These are phyloP conservation scores for Dissostichus mawsoni DNA, from an alignment of 2,113 vertebrate species.

Conservation along the genomic window DNA sequence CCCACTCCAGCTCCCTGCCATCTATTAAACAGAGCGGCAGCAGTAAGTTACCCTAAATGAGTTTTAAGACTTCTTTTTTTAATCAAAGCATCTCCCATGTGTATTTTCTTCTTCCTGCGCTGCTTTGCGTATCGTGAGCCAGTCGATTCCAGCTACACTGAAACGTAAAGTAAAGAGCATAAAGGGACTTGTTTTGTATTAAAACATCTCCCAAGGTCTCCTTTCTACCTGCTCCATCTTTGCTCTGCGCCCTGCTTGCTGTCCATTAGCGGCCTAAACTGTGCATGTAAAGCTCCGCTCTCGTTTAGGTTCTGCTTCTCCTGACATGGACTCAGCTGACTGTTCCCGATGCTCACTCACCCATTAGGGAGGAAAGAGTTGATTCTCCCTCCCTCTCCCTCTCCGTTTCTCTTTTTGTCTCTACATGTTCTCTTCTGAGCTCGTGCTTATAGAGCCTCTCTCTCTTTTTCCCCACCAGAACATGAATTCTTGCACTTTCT, in stretches of 20 bases:
- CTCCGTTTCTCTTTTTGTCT: constrained; percentile 56
- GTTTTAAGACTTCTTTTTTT: constrained; percentile 56
- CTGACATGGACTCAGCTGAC: constrained; percentile 70
- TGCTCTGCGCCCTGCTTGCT: constrained; percentile 20
- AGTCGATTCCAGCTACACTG: constrained; percentile 14
- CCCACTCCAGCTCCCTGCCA: constrained; percentile 13
- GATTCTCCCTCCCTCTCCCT: constrained; percentile 17
- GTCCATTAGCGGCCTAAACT: constrained; percentile 58
- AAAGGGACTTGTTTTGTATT: constrained; percentile 4
- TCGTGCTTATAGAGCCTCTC: constrained; percentile 19
- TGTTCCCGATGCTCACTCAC: constrained; percentile 74
- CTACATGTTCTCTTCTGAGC: constrained; percentile 52
- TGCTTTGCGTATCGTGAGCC: constrained; percentile 40
- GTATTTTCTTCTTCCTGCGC: constrained; percentile 48
- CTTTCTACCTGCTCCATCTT: constrained; percentile 4
- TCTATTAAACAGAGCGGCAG: constrained; percentile 54
- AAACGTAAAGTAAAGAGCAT: constrained; percentile 27
- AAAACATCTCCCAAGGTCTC: constrained; percentile 33
- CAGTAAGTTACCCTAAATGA: constrained; percentile 58
- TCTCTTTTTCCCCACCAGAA: neutral
- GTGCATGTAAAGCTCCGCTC: constrained; percentile 56
- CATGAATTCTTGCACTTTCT: constrained; percentile 46
- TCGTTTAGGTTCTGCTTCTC: constrained; percentile 53
- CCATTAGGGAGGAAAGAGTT: constrained; percentile 57
- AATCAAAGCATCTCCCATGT: constrained; percentile 64